Conservation (phyloP, 2,113 vertebrate species). For the Embiotoca jacksoni region DNA sequence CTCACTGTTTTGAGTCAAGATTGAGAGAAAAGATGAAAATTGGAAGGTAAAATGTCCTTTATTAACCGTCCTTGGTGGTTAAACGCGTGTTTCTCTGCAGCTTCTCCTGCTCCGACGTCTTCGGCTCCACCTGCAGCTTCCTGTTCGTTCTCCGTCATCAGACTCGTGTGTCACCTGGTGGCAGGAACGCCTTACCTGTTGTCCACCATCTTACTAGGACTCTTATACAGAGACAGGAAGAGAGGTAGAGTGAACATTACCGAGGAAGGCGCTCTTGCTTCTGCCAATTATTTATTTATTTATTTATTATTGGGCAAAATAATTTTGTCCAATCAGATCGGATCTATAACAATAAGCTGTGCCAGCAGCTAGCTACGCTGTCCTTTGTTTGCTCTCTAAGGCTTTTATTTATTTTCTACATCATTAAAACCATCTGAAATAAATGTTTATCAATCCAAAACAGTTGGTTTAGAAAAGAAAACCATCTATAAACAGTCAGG, state of each 20-base stretch:
- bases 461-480: neutral
- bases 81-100: neutral
- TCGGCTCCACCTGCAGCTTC: neutral
- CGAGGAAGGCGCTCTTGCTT: accelerated
- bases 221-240: slow-evolving; percentile 50
- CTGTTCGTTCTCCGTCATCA: neutral
- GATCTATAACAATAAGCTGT: too few relatives aligned
- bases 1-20: neutral
- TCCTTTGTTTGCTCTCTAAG: too few relatives aligned
- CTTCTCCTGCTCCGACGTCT: neutral
- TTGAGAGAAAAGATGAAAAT: neutral
- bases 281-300: too few relatives aligned
- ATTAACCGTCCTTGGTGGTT: neutral
- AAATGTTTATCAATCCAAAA: neutral
- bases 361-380: too few relatives aligned
- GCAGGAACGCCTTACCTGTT: slow-evolving; percentile 62
- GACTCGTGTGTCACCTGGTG: slow-evolving; percentile 42
- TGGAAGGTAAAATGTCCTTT: too few relatives aligned
- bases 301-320: too few relatives aligned
- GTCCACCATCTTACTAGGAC: slow-evolving; percentile 60
- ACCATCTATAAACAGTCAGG: neutral
- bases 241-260: slow-evolving; percentile 20
- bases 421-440: too few relatives aligned
- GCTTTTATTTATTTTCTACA: too few relatives aligned
- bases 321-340: too few relatives aligned